Percentiles rank a stretch among this genome's conserved stretches.
These are phyloP conservation scores for Corythoichthys intestinalis DNA, from an alignment of 2,113 vertebrate species.

Conservation along the genomic window DNA sequence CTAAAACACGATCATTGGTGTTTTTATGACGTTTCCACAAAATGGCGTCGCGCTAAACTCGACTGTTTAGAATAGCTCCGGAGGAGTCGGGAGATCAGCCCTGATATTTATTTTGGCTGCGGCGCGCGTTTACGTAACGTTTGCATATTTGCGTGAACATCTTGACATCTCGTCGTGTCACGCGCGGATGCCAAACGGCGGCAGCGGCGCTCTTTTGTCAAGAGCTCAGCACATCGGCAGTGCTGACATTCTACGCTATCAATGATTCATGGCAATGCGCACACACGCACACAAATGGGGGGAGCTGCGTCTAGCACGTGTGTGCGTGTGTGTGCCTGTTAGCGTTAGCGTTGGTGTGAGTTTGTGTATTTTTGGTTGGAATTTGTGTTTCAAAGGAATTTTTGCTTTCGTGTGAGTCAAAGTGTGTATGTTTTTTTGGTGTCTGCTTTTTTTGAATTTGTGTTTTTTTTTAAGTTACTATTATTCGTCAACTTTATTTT, in stretches of 20 bases:
- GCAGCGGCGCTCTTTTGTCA: not conserved
- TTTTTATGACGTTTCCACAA: no score
- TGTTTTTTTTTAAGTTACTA: no score
- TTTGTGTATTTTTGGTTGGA: not conserved
- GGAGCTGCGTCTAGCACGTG: not conserved
- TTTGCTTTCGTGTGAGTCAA: not conserved
- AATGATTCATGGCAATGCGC: conserved; percentile 10
- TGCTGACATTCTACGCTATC: conserved; percentile 3
- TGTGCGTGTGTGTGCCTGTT: not conserved
- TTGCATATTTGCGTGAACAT: not conserved
- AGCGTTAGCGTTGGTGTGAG: not conserved
- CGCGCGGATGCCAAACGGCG: not conserved
- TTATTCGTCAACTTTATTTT: no score
- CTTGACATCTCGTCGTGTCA: not conserved
- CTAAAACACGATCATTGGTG: no score
- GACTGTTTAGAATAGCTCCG: not conserved
- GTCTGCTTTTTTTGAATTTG: no score
- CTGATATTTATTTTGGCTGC: not conserved
- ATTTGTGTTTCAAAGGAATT: not conserved
- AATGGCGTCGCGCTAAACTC: not conserved
- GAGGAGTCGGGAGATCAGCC: not conserved
- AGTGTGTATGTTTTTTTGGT: not conserved
- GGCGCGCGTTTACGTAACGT: not conserved
- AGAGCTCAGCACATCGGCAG: conserved; percentile 5
- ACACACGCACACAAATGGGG: not conserved